These are phyloP conservation scores for Varanus komodoensis DNA, from an alignment of 2,113 vertebrate species.

Conservation along the genomic window DNA sequence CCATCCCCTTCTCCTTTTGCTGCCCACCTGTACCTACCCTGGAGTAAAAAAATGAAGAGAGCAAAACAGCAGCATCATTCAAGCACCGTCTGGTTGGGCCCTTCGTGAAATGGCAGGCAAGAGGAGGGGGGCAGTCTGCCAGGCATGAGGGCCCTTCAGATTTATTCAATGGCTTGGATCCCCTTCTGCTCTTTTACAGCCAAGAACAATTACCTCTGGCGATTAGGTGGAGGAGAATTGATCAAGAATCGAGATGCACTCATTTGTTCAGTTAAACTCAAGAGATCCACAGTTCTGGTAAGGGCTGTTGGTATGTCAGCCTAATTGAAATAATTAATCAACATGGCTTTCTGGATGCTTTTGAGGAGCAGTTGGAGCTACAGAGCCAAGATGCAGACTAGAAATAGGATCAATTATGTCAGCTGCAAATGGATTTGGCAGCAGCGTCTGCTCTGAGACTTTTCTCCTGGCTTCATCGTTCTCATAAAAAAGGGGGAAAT, in stretches of 20 bases:
- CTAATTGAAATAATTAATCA: conserved; percentile 10
- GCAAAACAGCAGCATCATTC: no score
- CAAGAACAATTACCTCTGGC: neutral
- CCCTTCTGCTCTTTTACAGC: neutral
- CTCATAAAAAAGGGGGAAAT: neutral
- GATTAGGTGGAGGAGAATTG: neutral
- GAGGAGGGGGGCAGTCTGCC: neutral
- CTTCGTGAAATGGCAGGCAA: neutral
- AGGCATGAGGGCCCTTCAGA: neutral
- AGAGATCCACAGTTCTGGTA: neutral
- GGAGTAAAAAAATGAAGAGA: no score
- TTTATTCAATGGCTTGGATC: neutral
- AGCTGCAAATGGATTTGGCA: neutral
- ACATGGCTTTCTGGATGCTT: neutral
- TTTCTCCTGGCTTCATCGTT: neutral
- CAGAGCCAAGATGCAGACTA: neutral
- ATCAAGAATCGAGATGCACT: neutral
- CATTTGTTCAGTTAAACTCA: neutral
- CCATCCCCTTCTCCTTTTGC: no score
- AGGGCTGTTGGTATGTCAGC: neutral
- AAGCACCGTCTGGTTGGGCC: neutral
- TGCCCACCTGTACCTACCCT: no score
- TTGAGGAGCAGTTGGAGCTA: neutral
- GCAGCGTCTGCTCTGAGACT: neutral
- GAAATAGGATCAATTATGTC: neutral